Evolutionary conservation across 2,113 vertebrate species (phyloP).

Genomic region (Mystacornis crossleyi): DNA sequence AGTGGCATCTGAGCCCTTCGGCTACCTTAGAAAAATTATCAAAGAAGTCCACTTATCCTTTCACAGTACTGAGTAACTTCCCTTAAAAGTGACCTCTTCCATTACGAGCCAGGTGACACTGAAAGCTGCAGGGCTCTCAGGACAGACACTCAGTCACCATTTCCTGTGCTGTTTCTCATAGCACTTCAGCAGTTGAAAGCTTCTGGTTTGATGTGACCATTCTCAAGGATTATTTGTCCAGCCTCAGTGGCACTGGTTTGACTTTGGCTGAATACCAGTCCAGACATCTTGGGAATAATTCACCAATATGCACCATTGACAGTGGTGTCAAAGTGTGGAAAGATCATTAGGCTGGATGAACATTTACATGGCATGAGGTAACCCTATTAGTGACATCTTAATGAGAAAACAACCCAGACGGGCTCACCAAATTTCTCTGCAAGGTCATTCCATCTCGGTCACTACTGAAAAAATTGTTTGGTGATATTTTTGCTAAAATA

Average conservation of each 20-base stretch:
- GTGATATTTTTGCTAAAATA: neutral
- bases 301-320: neutral
- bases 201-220: neutral
- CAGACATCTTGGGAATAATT: accelerated
- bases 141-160: neutral
- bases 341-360: neutral
- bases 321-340: neutral
- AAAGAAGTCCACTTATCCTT: neutral
- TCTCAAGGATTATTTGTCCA: neutral
- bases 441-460: neutral
- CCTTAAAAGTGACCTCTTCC: neutral
- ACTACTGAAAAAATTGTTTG: neutral
- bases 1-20: neutral
- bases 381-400: neutral
- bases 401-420: neutral
- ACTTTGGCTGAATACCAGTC: neutral
- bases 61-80: neutral
- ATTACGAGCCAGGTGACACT: accelerated
- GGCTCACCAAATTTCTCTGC: neutral
- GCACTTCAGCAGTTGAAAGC: neutral
- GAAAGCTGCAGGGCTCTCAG: neutral
- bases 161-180: neutral
- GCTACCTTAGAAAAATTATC: neutral
- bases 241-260: neutral
- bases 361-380: neutral